phyloP scores from a whole-genome alignment of 2,888 invertebrate species.

The Oscheius sp. region DNA sequence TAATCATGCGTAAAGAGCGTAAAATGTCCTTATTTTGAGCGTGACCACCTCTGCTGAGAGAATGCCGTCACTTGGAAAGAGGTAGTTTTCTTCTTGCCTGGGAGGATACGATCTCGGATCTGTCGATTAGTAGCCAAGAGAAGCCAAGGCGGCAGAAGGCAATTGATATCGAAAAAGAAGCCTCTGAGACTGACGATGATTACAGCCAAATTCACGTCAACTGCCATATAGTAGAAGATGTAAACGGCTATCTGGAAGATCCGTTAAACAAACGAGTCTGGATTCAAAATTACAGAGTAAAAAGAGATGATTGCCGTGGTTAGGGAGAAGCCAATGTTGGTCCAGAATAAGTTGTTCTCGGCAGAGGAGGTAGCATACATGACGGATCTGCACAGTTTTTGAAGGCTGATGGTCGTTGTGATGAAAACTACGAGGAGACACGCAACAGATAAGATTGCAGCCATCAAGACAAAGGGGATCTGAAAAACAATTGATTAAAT shows the following conservation, averaged over 20 bases:
- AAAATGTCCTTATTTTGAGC: no score
- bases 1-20: no score
- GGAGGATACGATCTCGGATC: not conserved
- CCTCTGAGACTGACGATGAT: not conserved
- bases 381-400: not conserved
- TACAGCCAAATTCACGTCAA: not conserved
- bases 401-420: not conserved
- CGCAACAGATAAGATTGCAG: not conserved
- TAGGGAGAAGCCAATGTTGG: conserved; percentile 15
- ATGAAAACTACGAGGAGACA: conserved; percentile 10
- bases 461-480: conserved; percentile 19
- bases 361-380: not conserved
- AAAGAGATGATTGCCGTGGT: not conserved
- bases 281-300: not conserved
- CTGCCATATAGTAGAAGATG: not conserved
- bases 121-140: conserved; percentile 5
- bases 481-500: not conserved
- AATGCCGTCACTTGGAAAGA: no score
- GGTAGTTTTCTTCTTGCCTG: no score
- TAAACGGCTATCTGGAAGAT: not conserved
- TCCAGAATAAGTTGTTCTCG: conserved; percentile 12
- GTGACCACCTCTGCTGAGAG: no score
- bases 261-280: not conserved
- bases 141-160: conserved; percentile 14
- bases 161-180: conserved; percentile 9